phyloP scores from a whole-genome alignment of 1,140 invertebrate genomes.

The Thaumatotibia leucotreta region DNA sequence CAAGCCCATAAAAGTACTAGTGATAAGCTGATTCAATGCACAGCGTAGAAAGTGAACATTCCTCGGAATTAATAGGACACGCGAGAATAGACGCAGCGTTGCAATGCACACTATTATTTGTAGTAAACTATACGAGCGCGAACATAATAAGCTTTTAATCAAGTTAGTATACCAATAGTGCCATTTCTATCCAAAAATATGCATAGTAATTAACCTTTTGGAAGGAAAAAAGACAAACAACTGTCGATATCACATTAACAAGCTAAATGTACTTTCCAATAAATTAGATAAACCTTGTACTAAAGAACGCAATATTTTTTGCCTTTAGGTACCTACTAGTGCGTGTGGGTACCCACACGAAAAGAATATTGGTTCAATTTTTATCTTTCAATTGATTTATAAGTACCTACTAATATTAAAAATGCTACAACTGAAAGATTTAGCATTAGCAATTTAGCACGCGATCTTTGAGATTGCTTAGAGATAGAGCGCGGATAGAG shows the following conservation, averaged over 20 bases:
- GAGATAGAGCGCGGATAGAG: conserved; percentile 22
- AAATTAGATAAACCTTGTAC: too few relatives aligned
- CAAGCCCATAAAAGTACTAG: conserved; percentile 1
- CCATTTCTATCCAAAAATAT: too few relatives aligned
- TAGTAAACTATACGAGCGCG: neutral
- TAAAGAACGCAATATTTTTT: too few relatives aligned
- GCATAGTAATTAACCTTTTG: too few relatives aligned
- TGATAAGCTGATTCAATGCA: conserved; percentile 6
- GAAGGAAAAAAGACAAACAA: too few relatives aligned
- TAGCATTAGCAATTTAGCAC: conserved; percentile 20
- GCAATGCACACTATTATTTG: neutral
- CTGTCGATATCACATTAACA: too few relatives aligned
- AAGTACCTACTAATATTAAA: too few relatives aligned
- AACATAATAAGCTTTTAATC: neutral
- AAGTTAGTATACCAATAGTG: neutral
- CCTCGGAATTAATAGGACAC: conserved; percentile 13
- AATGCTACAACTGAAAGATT: neutral
- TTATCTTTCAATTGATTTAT: too few relatives aligned
- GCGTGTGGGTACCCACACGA: too few relatives aligned
- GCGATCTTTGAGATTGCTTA: conserved; percentile 17
- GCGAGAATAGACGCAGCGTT: neutral
- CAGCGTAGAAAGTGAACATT: conserved; percentile 18
- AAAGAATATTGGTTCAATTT: too few relatives aligned
- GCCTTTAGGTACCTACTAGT: too few relatives aligned
- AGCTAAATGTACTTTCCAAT: too few relatives aligned